Evolutionary conservation across 2,113 vertebrate species (phyloP).

Genomic region (Tupaia chinensis): DNA sequence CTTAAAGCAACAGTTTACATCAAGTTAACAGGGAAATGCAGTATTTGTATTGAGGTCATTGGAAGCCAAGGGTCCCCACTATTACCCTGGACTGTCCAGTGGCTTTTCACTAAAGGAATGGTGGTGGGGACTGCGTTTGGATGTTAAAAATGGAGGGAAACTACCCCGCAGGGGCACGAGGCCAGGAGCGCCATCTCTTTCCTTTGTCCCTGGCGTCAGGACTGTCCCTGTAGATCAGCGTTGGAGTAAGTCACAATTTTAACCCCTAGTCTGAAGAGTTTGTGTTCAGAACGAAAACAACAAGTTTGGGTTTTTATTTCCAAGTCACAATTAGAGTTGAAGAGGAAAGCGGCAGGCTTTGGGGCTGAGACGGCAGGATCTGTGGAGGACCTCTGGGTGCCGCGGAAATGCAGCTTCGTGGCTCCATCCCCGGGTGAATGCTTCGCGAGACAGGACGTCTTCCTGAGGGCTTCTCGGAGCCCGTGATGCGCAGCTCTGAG

Average conservation of each 20-base stretch:
- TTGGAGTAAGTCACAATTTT: background rate
- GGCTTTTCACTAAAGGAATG: conserved; percentile 33
- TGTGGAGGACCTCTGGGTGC: background rate
- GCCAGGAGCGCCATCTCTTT: background rate
- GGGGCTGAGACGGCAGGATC: background rate
- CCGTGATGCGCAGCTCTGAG: background rate
- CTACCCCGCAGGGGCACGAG: background rate
- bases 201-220: background rate
- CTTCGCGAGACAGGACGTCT: background rate
- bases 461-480: background rate
- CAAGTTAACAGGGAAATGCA: background rate
- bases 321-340: background rate
- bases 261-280: background rate
- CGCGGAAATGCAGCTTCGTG: background rate
- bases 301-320: background rate
- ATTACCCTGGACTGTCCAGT: background rate
- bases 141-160: conserved; percentile 23
- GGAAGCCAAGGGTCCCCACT: background rate
- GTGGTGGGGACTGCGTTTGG: background rate
- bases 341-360: background rate
- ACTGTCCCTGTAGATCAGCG: background rate
- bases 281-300: too few species aligned
- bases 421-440: background rate
- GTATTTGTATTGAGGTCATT: background rate
- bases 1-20: background rate